Percentiles rank a stretch among this genome's conserved stretches.
Conservation (phyloP, 1,140 invertebrate genomes). For the Orchestia grillus region DNA sequence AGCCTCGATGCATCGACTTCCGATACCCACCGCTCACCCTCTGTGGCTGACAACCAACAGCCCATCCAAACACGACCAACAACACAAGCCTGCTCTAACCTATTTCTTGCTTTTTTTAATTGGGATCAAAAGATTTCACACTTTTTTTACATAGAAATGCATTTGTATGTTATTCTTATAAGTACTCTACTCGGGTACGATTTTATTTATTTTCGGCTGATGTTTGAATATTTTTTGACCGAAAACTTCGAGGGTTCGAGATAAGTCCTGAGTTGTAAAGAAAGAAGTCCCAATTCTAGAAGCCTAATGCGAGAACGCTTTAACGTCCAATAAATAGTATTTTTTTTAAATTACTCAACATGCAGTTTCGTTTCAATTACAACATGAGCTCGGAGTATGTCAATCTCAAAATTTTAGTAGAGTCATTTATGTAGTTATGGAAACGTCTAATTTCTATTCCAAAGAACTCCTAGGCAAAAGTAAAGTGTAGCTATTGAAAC, state of each 20-base stretch:
- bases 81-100: neutral
- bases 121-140: neutral
- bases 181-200: neutral
- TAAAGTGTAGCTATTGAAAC: neutral
- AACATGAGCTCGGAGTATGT: too few species aligned
- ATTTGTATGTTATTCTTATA: neutral
- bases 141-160: neutral
- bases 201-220: neutral
- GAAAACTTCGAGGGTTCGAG: neutral
- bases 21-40: neutral
- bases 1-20: conserved; percentile 33
- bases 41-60: neutral
- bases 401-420: too few species aligned
- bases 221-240: neutral
- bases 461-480: neutral
- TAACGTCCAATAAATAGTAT: neutral
- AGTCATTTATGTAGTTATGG: neutral
- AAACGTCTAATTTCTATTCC: neutral
- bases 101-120: neutral
- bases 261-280: neutral
- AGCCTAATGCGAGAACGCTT: neutral
- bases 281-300: neutral
- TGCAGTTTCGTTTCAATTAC: too few species aligned
- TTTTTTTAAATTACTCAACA: too few species aligned
- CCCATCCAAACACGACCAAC: neutral